Evolutionary conservation across 2,797 vertebrate genomes (phyloP).

Genomic region (Myotis planiceps): DNA sequence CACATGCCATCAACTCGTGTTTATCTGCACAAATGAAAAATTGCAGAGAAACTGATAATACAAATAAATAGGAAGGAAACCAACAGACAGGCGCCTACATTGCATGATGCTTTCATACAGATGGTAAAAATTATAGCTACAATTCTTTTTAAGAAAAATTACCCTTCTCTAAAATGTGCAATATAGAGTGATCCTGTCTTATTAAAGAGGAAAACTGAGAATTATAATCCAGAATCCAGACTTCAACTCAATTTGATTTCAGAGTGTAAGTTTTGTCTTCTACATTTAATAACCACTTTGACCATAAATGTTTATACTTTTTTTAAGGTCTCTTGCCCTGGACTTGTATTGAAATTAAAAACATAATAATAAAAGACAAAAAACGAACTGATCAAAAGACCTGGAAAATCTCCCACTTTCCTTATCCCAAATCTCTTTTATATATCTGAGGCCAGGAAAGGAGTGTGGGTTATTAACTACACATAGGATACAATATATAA

Average conservation of each 20-base stretch:
- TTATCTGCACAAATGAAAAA: conserved; percentile 34
- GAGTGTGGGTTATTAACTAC: neutral
- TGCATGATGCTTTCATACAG: neutral
- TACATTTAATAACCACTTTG: neutral
- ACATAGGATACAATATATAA: neutral
- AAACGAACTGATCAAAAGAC: neutral
- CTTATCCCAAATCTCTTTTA: neutral
- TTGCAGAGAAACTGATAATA: conserved; percentile 15
- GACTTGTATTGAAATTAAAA: neutral
- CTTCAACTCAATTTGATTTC: conserved; percentile 5
- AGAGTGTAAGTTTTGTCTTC: neutral
- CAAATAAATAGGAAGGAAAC: conserved; percentile 15
- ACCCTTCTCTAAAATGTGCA: neutral
- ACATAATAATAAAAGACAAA: neutral
- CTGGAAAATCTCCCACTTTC: neutral
- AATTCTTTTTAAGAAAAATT: neutral
- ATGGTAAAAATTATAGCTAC: neutral
- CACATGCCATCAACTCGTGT: conserved; percentile 14
- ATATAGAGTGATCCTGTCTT: neutral
- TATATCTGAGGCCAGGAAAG: neutral
- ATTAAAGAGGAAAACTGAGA: neutral
- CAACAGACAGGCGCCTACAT: neutral
- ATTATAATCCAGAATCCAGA: neutral
- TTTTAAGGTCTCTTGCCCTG: neutral
- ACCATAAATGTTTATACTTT: neutral